These are phyloP conservation scores for Aporrectodea caliginosa DNA, from an alignment of 1,140 invertebrate genomes.

Conservation along the genomic window DNA sequence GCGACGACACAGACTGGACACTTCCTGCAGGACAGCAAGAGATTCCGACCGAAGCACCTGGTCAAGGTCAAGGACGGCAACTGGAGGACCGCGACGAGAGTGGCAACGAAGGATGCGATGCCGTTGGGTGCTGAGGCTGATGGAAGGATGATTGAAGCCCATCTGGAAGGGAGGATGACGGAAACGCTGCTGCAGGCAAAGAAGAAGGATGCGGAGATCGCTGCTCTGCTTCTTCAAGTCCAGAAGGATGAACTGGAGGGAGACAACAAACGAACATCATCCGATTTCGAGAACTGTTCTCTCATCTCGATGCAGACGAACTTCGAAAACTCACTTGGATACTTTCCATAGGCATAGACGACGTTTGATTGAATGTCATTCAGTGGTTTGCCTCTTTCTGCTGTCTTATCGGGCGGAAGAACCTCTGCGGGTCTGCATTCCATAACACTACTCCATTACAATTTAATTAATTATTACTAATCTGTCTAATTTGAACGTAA, in stretches of 20 bases:
- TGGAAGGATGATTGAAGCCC: neutral
- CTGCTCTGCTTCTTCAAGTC: slow-evolving; percentile 15
- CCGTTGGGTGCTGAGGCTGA: neutral
- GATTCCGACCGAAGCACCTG: neutral
- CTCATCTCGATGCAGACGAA: neutral
- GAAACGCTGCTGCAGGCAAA: slow-evolving; percentile 13
- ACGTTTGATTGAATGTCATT: too few relatives aligned
- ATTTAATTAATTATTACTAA: too few relatives aligned
- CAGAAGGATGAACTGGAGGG: slow-evolving; percentile 6
- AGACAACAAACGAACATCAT: neutral
- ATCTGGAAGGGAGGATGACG: neutral
- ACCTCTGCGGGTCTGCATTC: too few relatives aligned
- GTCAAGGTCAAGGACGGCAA: neutral
- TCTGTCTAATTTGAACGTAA: too few relatives aligned
- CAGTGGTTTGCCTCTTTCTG: too few relatives aligned
- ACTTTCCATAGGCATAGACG: slow-evolving; percentile 6
- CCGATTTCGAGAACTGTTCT: neutral
- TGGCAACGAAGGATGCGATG: neutral
- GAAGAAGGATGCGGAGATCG: slow-evolving; percentile 31
- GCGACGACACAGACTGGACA: neutral
- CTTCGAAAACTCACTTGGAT: slow-evolving; percentile 8
- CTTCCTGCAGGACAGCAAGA: neutral
- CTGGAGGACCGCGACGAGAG: neutral
- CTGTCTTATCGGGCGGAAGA: too few relatives aligned
- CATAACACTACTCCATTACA: too few relatives aligned